Conservation (phyloP, 2,113 vertebrate species). For the Pardalotus punctatus region DNA sequence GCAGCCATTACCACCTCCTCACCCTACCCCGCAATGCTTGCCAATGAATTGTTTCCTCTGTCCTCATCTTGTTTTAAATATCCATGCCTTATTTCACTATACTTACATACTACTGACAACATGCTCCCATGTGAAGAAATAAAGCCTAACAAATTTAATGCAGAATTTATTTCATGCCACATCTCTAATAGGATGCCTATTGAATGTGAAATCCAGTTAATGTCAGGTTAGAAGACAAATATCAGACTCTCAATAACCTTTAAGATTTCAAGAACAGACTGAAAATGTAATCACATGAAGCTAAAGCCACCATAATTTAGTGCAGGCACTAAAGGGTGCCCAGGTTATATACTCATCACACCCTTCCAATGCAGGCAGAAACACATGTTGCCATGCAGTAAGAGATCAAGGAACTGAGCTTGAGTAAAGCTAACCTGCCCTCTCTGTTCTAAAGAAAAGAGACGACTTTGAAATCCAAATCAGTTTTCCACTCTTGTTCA, state of each 20-base stretch:
- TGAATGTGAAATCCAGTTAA: neutral
- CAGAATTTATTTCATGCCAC: neutral
- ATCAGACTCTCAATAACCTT: neutral
- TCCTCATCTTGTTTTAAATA: neutral
- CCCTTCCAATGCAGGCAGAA: neutral
- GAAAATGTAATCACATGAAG: neutral
- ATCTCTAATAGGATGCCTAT: neutral
- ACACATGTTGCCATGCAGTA: neutral
- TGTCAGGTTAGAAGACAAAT: neutral
- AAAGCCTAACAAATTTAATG: neutral
- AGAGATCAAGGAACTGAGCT: neutral
- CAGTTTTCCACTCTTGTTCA: neutral
- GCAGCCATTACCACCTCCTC: neutral
- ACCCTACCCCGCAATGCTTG: rapidly evolving
- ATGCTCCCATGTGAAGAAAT: neutral
- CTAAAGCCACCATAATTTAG: neutral
- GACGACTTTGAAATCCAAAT: neutral
- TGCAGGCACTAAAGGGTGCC: neutral
- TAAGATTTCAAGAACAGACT: neutral
- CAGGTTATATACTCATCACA: neutral
- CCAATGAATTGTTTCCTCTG: neutral
- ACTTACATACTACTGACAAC: neutral
- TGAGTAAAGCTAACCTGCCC: neutral
- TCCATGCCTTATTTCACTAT: neutral
- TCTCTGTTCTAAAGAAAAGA: neutral